phyloP scores from a whole-genome alignment of 2,113 vertebrate genomes.

The Nematolebias whitei region DNA sequence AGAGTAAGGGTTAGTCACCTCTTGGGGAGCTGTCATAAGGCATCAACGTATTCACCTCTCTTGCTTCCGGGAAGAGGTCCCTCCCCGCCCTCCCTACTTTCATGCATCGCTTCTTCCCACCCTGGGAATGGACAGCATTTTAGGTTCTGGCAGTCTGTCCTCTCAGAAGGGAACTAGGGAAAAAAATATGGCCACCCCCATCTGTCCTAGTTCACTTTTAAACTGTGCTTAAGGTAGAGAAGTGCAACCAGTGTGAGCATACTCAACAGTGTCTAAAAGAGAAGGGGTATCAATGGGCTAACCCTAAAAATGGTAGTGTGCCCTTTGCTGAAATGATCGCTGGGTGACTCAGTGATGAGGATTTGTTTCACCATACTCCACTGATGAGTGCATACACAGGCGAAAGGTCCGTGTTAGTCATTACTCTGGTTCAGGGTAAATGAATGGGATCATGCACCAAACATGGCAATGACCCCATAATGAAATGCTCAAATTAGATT shows the following conservation, averaged over 20 bases:
- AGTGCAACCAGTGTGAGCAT: slow-evolving; percentile 9
- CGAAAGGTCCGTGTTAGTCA: slow-evolving; percentile 45
- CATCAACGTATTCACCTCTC: slow-evolving; percentile 63
- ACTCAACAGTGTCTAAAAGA: slow-evolving; percentile 24
- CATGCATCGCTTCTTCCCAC: slow-evolving; percentile 52
- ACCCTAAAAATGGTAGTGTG: slow-evolving; percentile 24
- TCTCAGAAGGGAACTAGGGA: slow-evolving; percentile 56
- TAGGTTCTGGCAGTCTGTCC: slow-evolving; percentile 49
- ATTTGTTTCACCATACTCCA: slow-evolving; percentile 34
- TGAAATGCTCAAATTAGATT: slow-evolving; percentile 47
- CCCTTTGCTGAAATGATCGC: slow-evolving; percentile 34
- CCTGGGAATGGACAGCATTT: slow-evolving; percentile 41
- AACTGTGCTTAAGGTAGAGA: slow-evolving; percentile 14
- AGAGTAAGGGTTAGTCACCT: slow-evolving; percentile 51
- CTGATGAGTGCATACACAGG: slow-evolving; percentile 34
- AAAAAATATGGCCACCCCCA: slow-evolving; percentile 55
- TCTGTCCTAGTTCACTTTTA: slow-evolving; percentile 39
- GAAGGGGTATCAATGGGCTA: slow-evolving; percentile 62
- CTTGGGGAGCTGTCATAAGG: slow-evolving; percentile 57
- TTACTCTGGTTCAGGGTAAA: slow-evolving; percentile 32
- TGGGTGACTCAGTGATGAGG: slow-evolving; percentile 24
- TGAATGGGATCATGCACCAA: slow-evolving; percentile 43
- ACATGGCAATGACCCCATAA: slow-evolving; percentile 34
- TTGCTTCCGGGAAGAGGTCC: slow-evolving; percentile 38
- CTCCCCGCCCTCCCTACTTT: slow-evolving; percentile 28